Evolutionary conservation across 2,113 vertebrate species (phyloP).

Genomic region (Turnix velox): DNA sequence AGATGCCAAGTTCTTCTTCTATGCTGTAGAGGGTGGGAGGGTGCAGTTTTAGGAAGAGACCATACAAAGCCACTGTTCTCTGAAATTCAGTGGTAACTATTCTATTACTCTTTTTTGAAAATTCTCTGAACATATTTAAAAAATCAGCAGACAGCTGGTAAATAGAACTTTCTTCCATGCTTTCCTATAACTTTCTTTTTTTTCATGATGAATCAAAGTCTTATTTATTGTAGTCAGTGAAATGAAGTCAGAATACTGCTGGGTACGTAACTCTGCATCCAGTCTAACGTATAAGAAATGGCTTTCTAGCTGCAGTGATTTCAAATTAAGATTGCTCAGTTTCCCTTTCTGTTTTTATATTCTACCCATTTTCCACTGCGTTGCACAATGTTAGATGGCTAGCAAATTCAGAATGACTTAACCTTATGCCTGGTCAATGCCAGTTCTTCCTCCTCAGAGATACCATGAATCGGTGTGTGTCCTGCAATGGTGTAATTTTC

Average conservation of each 20-base stretch:
- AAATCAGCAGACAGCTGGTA: not conserved
- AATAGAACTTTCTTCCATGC: not conserved
- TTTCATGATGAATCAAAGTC: not conserved
- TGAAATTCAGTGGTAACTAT: not conserved
- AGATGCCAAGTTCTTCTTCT: not conserved
- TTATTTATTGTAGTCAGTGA: not conserved
- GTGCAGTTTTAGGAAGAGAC: not conserved
- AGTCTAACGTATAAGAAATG: not conserved
- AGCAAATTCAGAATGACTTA: not conserved
- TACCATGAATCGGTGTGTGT: not conserved
- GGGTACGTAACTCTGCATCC: not conserved
- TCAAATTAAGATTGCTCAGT: rapidly evolving
- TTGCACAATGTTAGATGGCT: not conserved
- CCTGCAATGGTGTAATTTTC: not conserved
- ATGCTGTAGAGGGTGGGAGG: not conserved
- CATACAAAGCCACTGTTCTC: not conserved
- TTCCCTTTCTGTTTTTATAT: not conserved
- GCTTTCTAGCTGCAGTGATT: not conserved
- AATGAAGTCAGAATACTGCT: not conserved
- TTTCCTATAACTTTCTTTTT: not conserved
- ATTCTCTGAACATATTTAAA: not conserved
- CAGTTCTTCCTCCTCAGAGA: not conserved
- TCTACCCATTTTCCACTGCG: not conserved
- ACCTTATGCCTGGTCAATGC: not conserved
- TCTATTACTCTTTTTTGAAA: not conserved